Percentiles rank a stretch among this genome's conserved stretches.
phyloP scores from a whole-genome alignment of 2,888 invertebrate genomes.

The Cryptus viduatorius region DNA sequence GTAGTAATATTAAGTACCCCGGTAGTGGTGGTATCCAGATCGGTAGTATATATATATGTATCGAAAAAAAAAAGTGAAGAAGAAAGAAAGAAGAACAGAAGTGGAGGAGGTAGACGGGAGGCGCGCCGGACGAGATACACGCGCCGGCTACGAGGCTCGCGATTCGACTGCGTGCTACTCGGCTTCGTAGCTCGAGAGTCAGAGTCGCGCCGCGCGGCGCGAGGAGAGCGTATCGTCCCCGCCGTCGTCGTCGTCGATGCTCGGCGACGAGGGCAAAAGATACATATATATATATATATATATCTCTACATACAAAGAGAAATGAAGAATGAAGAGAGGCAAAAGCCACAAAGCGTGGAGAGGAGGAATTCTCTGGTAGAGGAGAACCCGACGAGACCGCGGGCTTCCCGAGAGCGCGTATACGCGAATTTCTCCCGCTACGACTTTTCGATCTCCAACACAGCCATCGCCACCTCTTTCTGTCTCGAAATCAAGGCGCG shows the following conservation, averaged over 20 bases:
- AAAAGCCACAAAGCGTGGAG: not conserved
- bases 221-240: constrained; percentile 47
- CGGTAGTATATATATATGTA: constrained; percentile 9
- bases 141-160: constrained; percentile 72
- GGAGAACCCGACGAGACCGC: constrained; percentile 26
- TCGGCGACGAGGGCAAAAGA: constrained; percentile 35
- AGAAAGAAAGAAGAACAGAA: constrained; percentile 9
- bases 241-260: not conserved
- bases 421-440: constrained; percentile 57
- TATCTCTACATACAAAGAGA: constrained; percentile 42
- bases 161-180: constrained; percentile 76
- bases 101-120: constrained; percentile 56
- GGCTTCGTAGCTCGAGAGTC: constrained; percentile 75
- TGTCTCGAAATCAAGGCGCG: constrained; percentile 25
- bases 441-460: constrained; percentile 30
- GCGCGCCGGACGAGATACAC: constrained; percentile 70
- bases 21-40: not conserved
- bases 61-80: not conserved
- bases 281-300: constrained; percentile 42
- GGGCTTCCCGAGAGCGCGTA: constrained; percentile 41
- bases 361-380: constrained; percentile 17
- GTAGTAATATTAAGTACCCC: not conserved
- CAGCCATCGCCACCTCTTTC: constrained; percentile 15
- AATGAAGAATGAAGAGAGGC: constrained; percentile 49
- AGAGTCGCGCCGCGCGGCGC: constrained; percentile 72